A percentile compares a stretch with the other conserved stretches of the same genome.
Conservation (phyloP, 1,140 invertebrate genomes). For the Sitophilus oryzae region DNA sequence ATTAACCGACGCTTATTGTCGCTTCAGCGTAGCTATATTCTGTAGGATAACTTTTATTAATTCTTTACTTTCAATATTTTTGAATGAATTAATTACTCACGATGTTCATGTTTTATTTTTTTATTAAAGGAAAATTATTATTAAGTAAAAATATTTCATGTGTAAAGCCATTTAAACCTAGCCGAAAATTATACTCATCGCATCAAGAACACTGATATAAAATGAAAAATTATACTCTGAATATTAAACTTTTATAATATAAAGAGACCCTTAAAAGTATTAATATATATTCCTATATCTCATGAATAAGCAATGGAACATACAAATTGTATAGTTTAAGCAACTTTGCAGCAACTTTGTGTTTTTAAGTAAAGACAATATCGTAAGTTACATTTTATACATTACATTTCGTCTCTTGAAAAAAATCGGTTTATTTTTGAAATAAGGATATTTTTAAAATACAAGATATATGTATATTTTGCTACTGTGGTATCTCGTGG, state of each 20-base stretch:
- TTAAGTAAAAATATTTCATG: too few relatives aligned
- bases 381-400: conserved; percentile 7
- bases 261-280: not conserved
- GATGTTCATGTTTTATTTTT: not conserved
- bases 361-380: conserved; percentile 11
- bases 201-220: too few relatives aligned
- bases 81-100: too few relatives aligned
- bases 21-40: too few relatives aligned
- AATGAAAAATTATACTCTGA: not conserved
- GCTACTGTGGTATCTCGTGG: not conserved
- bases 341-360: not conserved
- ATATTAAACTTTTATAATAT: not conserved
- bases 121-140: not conserved
- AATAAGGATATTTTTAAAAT: not conserved
- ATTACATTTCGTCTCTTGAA: not conserved
- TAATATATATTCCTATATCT: not conserved
- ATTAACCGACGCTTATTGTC: too few relatives aligned
- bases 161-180: too few relatives aligned
- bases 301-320: not conserved
- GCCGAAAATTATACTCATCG: too few relatives aligned
- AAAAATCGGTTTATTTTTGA: not conserved
- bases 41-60: too few relatives aligned
- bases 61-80: too few relatives aligned
- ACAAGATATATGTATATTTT: not conserved
- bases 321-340: not conserved